Evolutionary conservation across 1,140 invertebrate genomes (phyloP).

Genomic region (Hyles vespertilio): DNA sequence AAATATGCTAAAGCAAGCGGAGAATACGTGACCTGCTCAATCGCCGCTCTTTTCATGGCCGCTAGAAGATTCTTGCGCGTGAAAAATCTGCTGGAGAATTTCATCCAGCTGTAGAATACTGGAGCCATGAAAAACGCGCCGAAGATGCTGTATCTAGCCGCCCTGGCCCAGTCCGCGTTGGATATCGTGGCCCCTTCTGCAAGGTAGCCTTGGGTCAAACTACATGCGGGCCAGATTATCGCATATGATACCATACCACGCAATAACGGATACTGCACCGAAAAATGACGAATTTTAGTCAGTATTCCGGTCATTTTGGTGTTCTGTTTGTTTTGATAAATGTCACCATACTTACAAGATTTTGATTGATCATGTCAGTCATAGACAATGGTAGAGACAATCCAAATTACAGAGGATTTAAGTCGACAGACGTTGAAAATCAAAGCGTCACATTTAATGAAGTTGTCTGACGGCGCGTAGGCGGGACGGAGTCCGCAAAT

Average conservation of each 20-base stretch:
- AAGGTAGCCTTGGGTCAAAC: conserved; percentile 79
- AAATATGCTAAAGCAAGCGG: conserved; percentile 87
- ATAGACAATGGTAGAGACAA: no score
- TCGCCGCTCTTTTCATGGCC: conserved; percentile 70
- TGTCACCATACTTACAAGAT: not conserved
- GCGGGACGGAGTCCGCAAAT: no score
- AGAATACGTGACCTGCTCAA: conserved; percentile 88
- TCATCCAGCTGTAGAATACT: conserved; percentile 60
- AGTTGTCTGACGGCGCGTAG: no score
- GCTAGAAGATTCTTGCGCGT: conserved; percentile 35
- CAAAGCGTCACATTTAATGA: no score
- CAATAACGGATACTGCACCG: conserved; percentile 52
- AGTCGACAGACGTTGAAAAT: no score
- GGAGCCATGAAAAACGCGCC: conserved; percentile 64
- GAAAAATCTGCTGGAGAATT: conserved; percentile 46
- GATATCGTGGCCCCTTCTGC: conserved; percentile 44
- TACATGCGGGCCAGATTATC: conserved; percentile 82
- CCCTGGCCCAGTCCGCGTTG: conserved; percentile 39
- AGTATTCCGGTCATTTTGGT: conserved; percentile 33
- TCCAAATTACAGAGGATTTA: no score
- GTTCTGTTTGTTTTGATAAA: not conserved
- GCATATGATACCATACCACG: conserved; percentile 85
- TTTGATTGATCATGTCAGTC: no score
- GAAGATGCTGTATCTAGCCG: conserved; percentile 46
- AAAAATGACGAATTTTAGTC: conserved; percentile 33